Evolutionary conservation across 30 jellyfish, hydroid and myxozoan species (phyloP), one percentile per base, ranked within the genome.

Genomic region (Clytia hemisphaerica): DNA sequence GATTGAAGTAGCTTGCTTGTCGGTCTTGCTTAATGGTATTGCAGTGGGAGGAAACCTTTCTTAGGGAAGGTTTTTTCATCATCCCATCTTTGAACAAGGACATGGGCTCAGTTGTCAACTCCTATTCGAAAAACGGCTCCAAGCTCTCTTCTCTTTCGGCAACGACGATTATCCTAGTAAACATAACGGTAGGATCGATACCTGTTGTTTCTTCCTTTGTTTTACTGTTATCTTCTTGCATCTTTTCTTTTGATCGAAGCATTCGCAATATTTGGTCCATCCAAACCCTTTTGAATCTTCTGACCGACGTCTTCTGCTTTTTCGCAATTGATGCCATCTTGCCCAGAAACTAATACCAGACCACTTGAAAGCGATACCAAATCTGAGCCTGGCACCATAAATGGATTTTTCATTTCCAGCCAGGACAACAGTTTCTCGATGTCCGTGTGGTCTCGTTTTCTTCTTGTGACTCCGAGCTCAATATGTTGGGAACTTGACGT

Each of bases 21-120:
- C n/a, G n/a, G n/a, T n/a, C n/a, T n/a, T n/a, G n/a, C n/a, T n/a
- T n/a, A n/a, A n/a, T n/a, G n/a, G n/a, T n/a, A n/a, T n/a, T n/a
- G n/a, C n/a, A n/a, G n/a, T n/a, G n/a, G n/a, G n/a, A n/a, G n/a
- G n/a, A n/a, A n/a, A n/a, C n/a, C n/a, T n/a, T n/a, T n/a, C n/a
- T n/a, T n/a, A n/a, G n/a, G n/a, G n/a, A 58, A 71, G 83, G 85
- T 42, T 73, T 73, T 42, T 77, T 36, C 85, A 57, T 73, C 50
- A 57, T 4, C 83, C 73, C 33, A 22, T 36, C 38, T 50, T 71
- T n/a, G n/a, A n/a, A n/a, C n/a, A n/a, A n/a, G n/a, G n/a, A n/a
- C n/a, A n/a, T n/a, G n/a, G n/a, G n/a, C 33, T 54, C 78, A 19
- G 49, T 37, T 25, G 85, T 73, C 36, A 73, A 44, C 45, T 73